phyloP scores from a whole-genome alignment of 2,888 invertebrate genomes.

The Diaphora mendica region DNA sequence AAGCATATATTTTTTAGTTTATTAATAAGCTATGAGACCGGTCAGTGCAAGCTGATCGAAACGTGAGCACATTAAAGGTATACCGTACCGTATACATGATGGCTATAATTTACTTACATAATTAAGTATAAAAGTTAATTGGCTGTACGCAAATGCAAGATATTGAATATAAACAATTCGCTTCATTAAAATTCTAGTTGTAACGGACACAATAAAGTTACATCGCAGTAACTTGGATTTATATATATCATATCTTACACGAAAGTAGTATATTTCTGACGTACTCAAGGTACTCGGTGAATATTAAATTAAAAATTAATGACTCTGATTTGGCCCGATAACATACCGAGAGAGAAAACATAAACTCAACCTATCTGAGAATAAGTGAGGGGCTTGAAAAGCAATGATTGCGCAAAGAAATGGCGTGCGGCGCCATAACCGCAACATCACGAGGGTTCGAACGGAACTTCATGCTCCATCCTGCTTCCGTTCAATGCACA shows the following conservation, averaged over 20 bases:
- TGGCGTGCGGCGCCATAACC: constrained; percentile 7
- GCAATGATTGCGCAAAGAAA: constrained; percentile 17
- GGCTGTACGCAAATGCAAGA: not conserved
- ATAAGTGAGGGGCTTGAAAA: not conserved
- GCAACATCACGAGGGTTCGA: constrained; percentile 14
- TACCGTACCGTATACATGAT: not conserved
- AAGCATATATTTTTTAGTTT: not conserved
- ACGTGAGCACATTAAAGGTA: not conserved
- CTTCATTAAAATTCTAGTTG: not conserved
- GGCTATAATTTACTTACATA: not conserved
- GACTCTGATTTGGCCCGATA: not conserved
- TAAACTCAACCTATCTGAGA: not conserved
- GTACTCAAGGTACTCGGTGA: not conserved
- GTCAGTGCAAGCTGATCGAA: not conserved
- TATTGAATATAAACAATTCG: not conserved
- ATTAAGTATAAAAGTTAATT: not conserved
- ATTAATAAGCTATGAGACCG: too few species aligned
- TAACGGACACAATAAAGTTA: not conserved
- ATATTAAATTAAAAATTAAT: not conserved
- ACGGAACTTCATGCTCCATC: constrained; percentile 19
- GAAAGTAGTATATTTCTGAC: not conserved
- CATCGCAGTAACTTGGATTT: not conserved
- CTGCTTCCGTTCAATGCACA: constrained; percentile 9
- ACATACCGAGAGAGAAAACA: not conserved
- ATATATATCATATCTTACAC: not conserved